phyloP scores from a whole-genome alignment of 1,140 invertebrate species.

The Pseudomyrmex concolor region DNA sequence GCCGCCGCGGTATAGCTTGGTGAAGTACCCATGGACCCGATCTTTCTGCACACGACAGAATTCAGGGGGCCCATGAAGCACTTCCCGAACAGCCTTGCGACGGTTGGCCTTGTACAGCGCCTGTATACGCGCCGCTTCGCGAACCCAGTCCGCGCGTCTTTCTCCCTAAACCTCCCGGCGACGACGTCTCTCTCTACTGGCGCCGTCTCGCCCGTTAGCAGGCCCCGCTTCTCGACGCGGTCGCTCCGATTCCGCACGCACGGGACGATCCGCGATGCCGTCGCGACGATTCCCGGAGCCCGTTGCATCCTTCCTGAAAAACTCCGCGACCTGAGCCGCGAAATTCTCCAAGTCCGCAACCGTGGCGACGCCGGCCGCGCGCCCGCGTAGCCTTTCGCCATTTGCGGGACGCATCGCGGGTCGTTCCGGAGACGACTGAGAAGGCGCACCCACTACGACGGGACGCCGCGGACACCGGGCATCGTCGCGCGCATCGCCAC shows the following conservation, averaged over 20 bases:
- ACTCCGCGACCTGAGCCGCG: neutral
- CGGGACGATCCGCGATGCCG: accelerated
- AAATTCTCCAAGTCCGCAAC: neutral
- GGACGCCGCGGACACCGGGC: no score
- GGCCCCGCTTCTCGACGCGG: neutral
- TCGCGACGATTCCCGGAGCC: neutral
- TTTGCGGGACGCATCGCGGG: no score
- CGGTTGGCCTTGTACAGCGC: neutral
- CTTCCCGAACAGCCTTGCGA: neutral
- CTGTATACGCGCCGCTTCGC: neutral
- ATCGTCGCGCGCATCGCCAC: no score
- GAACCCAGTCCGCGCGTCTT: neutral
- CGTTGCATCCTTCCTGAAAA: neutral
- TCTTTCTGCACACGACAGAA: neutral
- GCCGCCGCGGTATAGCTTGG: neutral
- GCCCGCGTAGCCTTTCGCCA: neutral
- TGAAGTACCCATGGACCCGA: neutral
- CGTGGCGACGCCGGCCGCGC: neutral
- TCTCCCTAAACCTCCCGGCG: neutral
- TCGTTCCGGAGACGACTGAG: no score
- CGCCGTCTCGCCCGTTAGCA: neutral
- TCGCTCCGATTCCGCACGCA: neutral
- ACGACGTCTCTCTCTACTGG: no score
- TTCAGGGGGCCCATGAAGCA: neutral
- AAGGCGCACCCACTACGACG: no score